Evolutionary conservation across 1,140 invertebrate species (phyloP), one percentile per base, ranked within the genome.

Genomic region (Pogonognathellus flavescens): DNA sequence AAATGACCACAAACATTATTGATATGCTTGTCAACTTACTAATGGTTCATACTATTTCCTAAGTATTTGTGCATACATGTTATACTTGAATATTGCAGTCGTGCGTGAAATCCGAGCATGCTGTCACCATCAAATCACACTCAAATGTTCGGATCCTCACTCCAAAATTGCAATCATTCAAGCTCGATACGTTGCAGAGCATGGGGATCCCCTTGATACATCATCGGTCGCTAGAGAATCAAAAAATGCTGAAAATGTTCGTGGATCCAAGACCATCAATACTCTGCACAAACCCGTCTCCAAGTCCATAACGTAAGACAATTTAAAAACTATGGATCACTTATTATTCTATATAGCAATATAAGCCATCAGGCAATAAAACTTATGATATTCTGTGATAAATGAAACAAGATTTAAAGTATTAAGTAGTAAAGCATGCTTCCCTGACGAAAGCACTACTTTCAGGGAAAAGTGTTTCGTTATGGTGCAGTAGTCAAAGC

Each of bases 101-200:
- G 86, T 88, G 22, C 87, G 80, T 85, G 87, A 88, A 83, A 83
- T 88, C 25, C 57, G 66, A 80, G 87, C 86, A 81, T 88, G 87
- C 59, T 88, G 87, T 59, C 87, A 88, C 76, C 87, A 88, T 66
- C 86, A 85, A 80, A 86, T 88, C 53, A 82, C 62, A 10, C 81
- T 88, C 13, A 76, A 80, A 59, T 88, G 87, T 31, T n/a, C 41
- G 18, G 84, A 88, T 60, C 50, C 70, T n/a, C 62, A 72, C 11
- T 82, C 82, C 10, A 88, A 83, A 86, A 87, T 88, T 60, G 87
- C 84, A 50, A 86, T 88, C 55, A 84, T 88, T 50, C 87, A 88
- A 82, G 87, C 87, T 55, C 81, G 87, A 50, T 88, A 88, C 85
- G 83, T 86, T 22, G 85, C 70, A 20, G 85, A 83, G 31, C 52